phyloP scores from a whole-genome alignment of 1,140 invertebrate species.

The Saxidomus purpurata region DNA sequence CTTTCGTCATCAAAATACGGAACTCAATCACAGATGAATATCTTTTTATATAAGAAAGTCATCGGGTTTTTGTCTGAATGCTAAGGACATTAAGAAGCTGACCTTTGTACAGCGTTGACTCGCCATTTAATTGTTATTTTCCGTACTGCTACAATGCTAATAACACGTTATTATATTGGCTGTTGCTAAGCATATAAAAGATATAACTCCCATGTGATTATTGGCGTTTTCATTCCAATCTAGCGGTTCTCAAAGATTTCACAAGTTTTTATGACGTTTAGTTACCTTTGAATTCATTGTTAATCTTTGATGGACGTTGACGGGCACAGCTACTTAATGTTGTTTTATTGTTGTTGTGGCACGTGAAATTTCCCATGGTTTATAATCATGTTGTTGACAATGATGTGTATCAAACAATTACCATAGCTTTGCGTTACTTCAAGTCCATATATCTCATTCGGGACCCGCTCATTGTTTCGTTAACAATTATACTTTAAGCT shows the following conservation, averaged over 20 bases:
- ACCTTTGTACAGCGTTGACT: too few species aligned
- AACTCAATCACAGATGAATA: too few species aligned
- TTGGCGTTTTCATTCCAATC: not conserved
- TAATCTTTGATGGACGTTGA: not conserved
- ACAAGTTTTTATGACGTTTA: not conserved
- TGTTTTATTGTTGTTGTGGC: not conserved
- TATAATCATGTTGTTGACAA: not conserved
- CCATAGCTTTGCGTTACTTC: not conserved
- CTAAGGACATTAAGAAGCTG: too few species aligned
- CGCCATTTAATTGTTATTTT: too few species aligned
- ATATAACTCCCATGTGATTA: not conserved
- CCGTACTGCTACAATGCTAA: not conserved
- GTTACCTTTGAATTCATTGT: constrained; percentile 19
- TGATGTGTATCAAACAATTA: not conserved
- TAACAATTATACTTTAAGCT: not conserved
- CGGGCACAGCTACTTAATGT: not conserved
- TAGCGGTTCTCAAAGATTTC: not conserved
- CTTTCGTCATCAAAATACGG: too few species aligned
- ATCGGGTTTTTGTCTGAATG: too few species aligned
- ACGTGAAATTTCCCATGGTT: not conserved
- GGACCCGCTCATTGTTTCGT: not conserved
- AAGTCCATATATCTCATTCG: not conserved
- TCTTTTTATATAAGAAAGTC: too few species aligned
- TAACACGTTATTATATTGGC: not conserved
- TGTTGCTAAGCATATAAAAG: not conserved